Conservation (phyloP, 2,888 invertebrate species). For the Lasioglossum morio region DNA sequence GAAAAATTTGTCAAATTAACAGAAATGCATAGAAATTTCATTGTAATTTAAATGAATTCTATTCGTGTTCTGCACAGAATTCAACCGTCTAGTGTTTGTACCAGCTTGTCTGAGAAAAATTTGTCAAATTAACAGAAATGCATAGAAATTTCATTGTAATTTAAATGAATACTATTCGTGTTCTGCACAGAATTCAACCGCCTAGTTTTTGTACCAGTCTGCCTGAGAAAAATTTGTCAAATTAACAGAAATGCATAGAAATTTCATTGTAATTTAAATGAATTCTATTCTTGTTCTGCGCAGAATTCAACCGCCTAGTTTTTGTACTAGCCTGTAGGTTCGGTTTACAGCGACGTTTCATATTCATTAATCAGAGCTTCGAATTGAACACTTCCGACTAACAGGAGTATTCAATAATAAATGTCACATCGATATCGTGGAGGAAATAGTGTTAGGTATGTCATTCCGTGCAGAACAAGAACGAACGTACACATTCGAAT, state of each 20-base stretch:
- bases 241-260: not conserved
- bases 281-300: not conserved
- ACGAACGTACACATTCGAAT: constrained; percentile 1
- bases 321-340: not conserved
- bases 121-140: too few species aligned
- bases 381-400: not conserved
- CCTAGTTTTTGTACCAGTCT: too few species aligned
- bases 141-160: too few species aligned
- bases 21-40: too few species aligned
- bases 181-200: too few species aligned
- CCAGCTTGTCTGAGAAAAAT: too few species aligned
- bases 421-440: not conserved
- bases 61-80: too few species aligned
- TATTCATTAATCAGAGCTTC: constrained; percentile 8
- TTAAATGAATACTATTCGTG: too few species aligned
- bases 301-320: not conserved
- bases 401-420: constrained; percentile 10
- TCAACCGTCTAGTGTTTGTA: too few species aligned
- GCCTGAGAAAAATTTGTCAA: not conserved
- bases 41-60: too few species aligned
- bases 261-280: not conserved
- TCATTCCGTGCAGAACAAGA: not conserved
- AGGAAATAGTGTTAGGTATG: not conserved
- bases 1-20: too few species aligned
- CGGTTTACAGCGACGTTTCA: not conserved